Evolutionary conservation across 2,797 vertebrate genomes (phyloP).

Genomic region (Paedocypris micromegethes): DNA sequence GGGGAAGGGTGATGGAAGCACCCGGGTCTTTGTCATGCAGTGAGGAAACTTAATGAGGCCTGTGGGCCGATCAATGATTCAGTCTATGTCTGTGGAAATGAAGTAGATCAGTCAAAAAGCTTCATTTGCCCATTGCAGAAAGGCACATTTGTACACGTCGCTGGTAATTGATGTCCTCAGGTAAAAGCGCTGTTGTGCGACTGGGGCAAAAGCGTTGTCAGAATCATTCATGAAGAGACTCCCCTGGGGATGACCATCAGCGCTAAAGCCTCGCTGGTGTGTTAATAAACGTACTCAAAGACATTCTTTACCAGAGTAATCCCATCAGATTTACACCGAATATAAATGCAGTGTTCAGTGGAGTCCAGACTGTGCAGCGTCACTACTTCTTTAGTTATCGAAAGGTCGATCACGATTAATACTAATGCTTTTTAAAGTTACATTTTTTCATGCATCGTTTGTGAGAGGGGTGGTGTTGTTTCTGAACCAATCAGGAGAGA

Average conservation of each 20-base stretch:
- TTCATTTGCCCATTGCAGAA: conserved; percentile 31
- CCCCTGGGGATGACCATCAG: conserved; percentile 1
- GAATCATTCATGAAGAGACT: not conserved
- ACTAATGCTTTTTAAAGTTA: no score
- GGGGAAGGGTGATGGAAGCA: conserved; percentile 50
- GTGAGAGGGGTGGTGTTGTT: no score
- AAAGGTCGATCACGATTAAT: no score
- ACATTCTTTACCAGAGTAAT: no score
- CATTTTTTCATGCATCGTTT: no score
- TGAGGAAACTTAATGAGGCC: conserved; percentile 66
- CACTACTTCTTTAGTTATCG: no score
- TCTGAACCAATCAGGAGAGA: no score
- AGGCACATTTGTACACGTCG: conserved; percentile 32
- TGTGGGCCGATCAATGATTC: conserved; percentile 68
- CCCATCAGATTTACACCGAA: no score
- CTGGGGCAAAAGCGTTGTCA: no score
- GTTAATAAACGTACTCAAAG: no score
- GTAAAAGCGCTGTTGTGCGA: conserved; percentile 12
- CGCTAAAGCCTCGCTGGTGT: not conserved
- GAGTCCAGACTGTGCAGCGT: no score
- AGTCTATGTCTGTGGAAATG: conserved; percentile 63
- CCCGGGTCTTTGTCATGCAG: conserved; percentile 55
- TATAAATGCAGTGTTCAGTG: no score
- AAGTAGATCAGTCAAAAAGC: conserved; percentile 66
- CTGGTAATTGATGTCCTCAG: conserved; percentile 40